These are phyloP conservation scores for Nasonia longicornis DNA, from an alignment of 1,140 invertebrate genomes.

Conservation along the genomic window DNA sequence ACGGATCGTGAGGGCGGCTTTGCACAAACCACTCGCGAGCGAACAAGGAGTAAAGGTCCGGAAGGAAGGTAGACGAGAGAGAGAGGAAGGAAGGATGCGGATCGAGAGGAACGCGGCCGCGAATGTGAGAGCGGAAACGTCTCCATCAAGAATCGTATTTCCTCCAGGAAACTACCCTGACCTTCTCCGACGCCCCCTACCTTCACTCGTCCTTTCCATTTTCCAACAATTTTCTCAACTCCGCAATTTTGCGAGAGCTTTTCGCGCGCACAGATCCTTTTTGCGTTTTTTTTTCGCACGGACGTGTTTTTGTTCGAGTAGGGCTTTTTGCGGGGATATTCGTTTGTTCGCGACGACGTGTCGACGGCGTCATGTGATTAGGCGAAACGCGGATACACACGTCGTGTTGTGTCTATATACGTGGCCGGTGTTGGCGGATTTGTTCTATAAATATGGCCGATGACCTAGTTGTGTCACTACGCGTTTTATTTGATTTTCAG, in stretches of 20 bases:
- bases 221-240: neutral
- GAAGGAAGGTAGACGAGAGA: slow-evolving; percentile 26
- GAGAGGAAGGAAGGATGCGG: slow-evolving; percentile 41
- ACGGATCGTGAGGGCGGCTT: too few relatives aligned
- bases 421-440: neutral
- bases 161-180: slow-evolving; percentile 51
- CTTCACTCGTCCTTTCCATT: neutral
- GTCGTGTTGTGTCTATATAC: neutral
- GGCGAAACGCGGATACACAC: too few relatives aligned
- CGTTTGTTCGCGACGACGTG: too few relatives aligned
- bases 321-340: neutral
- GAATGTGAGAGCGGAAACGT: slow-evolving; percentile 53
- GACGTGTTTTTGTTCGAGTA: neutral
- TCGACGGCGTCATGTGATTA: too few relatives aligned
- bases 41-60: neutral
- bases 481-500: neutral
- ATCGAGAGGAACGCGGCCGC: slow-evolving; percentile 36
- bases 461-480: neutral
- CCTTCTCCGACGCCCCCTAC: slow-evolving; percentile 2
- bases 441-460: neutral
- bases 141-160: slow-evolving; percentile 63
- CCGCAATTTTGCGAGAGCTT: neutral
- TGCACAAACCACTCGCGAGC: neutral
- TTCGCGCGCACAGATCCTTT: neutral
- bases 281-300: neutral